These are phyloP conservation scores for Microctonus aethiopoides DNA, from an alignment of 2,888 invertebrate species.

Conservation along the genomic window DNA sequence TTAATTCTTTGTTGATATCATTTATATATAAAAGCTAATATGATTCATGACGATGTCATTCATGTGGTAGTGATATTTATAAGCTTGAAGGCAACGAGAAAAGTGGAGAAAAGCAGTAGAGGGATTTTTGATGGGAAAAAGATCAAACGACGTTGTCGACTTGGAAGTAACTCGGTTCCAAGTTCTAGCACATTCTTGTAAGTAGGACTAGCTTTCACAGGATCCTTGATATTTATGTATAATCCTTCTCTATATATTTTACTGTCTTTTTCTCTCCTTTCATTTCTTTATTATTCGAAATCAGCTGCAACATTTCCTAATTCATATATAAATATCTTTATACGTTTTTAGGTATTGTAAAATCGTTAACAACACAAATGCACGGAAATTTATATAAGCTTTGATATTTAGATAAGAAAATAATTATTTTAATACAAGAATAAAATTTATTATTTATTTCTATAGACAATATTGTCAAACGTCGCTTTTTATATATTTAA, in stretches of 20 bases:
- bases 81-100: too few relatives aligned
- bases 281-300: constrained; percentile 22
- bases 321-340: not conserved
- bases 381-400: not conserved
- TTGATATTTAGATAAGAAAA: not conserved
- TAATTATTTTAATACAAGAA: too few relatives aligned
- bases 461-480: too few relatives aligned
- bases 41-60: too few relatives aligned
- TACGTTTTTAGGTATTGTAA: not conserved
- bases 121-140: constrained; percentile 54
- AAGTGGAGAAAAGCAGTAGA: constrained; percentile 36
- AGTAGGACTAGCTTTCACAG: too few relatives aligned
- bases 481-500: too few relatives aligned
- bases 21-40: too few relatives aligned
- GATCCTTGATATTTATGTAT: constrained; percentile 29
- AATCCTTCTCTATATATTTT: constrained; percentile 11
- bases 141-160: constrained; percentile 60
- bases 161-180: constrained; percentile 58
- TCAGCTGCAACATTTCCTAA: constrained; percentile 28
- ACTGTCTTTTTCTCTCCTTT: constrained; percentile 22
- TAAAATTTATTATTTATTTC: too few relatives aligned
- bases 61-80: too few relatives aligned
- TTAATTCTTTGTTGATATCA: too few relatives aligned
- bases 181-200: constrained; percentile 33
- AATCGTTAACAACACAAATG: not conserved